Evolutionary conservation across 35 echinoderm and acorn worm genomes (phyloP), one percentile per base, ranked within the genome.

Genomic region (Patiria miniata): DNA sequence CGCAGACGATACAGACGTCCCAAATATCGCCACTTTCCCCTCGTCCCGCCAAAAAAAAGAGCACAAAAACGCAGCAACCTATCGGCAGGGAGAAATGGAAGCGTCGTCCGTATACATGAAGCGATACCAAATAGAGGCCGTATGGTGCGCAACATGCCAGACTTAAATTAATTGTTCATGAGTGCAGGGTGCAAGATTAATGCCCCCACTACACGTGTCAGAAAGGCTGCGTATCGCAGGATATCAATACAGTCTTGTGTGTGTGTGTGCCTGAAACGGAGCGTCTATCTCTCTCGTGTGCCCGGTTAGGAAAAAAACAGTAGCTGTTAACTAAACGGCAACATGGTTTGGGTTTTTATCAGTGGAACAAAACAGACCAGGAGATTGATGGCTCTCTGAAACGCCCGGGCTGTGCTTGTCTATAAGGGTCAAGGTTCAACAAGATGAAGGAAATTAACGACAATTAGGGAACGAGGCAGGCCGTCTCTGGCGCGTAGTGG

Each of bases 201-300:
- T 73, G 65, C 26, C 34, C 57, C 65, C 65, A 26, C 26, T 34
- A 73, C 65, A 73, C 65, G 65, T 73, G 65, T 73, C 65, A 73
- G 34, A 23, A 32, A 10, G 65, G 26, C 65, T 73, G 65, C 29
- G 34, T 61, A 61, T 73, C 1, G 26, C 22, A n/a, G 65, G 65
- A 14, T 73, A 73, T 73, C 65, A 73, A 34, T 36, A 73, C 26
- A 23, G 65, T 32, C 26, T 36, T 16, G 65, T 73, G 65, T 73
- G 65, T n/a, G n/a, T n/a, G n/a, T n/a, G n/a, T n/a, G n/a, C n/a
- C n/a, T n/a, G n/a, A n/a, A 34, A 73, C 65, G 14, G 26, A 73
- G 65, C 6, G 26, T 15, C 34, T 8, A 60, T 60, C 65, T 73
- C 8, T 26, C 2, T 73, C 42, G 42, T 4, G 42, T 47, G 12